phyloP scores from a whole-genome alignment of 1,140 invertebrate species.

The Chironomus tepperi region DNA sequence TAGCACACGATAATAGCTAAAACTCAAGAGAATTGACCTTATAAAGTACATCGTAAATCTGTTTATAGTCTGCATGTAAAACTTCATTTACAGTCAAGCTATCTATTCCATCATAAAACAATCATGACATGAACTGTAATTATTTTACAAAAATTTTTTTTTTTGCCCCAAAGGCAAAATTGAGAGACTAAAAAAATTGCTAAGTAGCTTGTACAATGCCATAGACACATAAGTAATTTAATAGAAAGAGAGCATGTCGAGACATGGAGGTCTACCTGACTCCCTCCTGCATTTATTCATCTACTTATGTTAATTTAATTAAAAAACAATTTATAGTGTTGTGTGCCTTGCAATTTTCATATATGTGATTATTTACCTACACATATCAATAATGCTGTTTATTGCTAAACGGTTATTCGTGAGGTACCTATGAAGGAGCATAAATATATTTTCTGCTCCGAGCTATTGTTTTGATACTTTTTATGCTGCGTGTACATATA shows the following conservation, averaged over 20 bases:
- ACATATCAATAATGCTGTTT: not conserved
- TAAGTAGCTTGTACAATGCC: not conserved
- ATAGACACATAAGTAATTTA: not conserved
- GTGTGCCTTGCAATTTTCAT: not conserved
- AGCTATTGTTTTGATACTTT: not conserved
- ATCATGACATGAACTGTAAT: not conserved
- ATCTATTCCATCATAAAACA: too few relatives aligned
- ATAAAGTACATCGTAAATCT: too few relatives aligned
- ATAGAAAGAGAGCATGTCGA: not conserved
- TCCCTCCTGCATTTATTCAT: not conserved
- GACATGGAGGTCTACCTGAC: not conserved
- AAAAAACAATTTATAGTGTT: not conserved
- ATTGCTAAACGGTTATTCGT: constrained; percentile 13
- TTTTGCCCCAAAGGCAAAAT: not conserved
- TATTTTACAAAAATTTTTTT: constrained; percentile 2
- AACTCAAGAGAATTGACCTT: too few relatives aligned
- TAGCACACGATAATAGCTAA: too few relatives aligned
- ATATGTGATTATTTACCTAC: not conserved
- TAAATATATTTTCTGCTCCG: not conserved
- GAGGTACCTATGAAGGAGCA: not conserved
- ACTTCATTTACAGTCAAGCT: too few relatives aligned
- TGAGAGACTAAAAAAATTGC: not conserved
- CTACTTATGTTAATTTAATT: constrained; percentile 14
- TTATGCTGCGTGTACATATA: not conserved
- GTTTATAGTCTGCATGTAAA: too few relatives aligned